These are phyloP conservation scores for Synergus umbraculus DNA, from an alignment of 2,888 invertebrate genomes.

Conservation along the genomic window DNA sequence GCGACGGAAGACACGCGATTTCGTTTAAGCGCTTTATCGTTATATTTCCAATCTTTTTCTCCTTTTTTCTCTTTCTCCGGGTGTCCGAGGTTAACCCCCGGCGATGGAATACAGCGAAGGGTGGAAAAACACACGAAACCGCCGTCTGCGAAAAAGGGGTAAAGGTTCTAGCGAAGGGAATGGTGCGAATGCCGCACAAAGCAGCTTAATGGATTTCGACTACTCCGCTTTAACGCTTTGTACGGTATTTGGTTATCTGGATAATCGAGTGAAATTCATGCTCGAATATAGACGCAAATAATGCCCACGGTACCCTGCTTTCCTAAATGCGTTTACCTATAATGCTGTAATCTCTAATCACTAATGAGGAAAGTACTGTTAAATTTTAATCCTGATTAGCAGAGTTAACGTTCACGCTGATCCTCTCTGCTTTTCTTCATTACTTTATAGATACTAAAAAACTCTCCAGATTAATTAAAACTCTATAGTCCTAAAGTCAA, in stretches of 20 bases:
- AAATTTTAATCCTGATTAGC: background rate
- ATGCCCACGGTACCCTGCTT: background rate
- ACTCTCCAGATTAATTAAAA: background rate
- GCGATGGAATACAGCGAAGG: slow-evolving; percentile 23
- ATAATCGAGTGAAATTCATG: slow-evolving; percentile 25
- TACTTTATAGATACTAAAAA: background rate
- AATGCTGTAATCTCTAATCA: slow-evolving; percentile 2
- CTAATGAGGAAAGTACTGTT: slow-evolving; percentile 7
- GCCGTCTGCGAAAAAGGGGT: slow-evolving; percentile 1
- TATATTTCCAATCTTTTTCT: background rate
- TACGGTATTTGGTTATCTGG: slow-evolving; percentile 28
- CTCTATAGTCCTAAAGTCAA: background rate
- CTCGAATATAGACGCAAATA: slow-evolving; percentile 8
- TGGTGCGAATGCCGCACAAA: slow-evolving; percentile 45
- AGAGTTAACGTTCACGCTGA: slow-evolving; percentile 3
- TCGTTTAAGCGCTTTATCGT: background rate
- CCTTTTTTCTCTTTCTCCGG: background rate
- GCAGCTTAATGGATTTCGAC: slow-evolving; percentile 64
- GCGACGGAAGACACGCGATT: background rate
- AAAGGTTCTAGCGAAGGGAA: background rate
- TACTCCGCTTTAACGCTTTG: slow-evolving; percentile 53
- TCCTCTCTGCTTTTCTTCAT: background rate
- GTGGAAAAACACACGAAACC: slow-evolving; percentile 27
- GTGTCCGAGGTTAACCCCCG: slow-evolving; percentile 8
- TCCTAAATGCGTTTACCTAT: background rate